These are phyloP conservation scores for Biston stratarius DNA, from an alignment of 2,888 invertebrate species.

Conservation along the genomic window DNA sequence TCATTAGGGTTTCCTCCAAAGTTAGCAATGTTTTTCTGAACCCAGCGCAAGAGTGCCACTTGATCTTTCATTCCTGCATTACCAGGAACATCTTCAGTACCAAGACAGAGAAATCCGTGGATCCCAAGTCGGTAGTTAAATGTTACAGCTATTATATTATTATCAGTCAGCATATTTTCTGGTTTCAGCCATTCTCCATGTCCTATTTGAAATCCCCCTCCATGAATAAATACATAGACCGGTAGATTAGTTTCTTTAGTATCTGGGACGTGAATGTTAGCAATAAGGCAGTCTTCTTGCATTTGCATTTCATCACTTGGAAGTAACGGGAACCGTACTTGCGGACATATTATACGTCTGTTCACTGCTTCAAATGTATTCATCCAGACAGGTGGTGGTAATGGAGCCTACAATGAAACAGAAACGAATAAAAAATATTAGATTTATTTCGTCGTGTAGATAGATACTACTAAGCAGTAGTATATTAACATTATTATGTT, in stretches of 20 bases:
- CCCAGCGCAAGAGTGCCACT: conserved; percentile 52
- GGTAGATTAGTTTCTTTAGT: conserved; percentile 12
- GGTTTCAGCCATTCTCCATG: not conserved
- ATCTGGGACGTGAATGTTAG: conserved; percentile 9
- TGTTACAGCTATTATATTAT: conserved; percentile 39
- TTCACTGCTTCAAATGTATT: no score
- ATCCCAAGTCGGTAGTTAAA: conserved; percentile 52
- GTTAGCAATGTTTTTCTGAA: conserved; percentile 56
- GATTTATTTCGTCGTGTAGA: no score
- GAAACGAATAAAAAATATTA: no score
- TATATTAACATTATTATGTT: no score
- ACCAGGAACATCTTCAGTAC: conserved; percentile 56
- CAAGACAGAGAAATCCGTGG: conserved; percentile 58
- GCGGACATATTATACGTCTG: no score
- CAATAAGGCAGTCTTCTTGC: conserved; percentile 17
- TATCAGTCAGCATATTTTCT: conserved; percentile 13
- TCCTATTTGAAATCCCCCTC: conserved; percentile 3
- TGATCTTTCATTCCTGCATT: conserved; percentile 62
- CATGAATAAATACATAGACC: conserved; percentile 7
- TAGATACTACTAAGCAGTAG: no score
- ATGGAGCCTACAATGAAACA: no score
- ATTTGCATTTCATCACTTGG: no score
- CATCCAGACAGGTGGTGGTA: no score
- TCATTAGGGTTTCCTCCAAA: conserved; percentile 60
- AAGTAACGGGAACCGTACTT: no score